Percentiles rank a stretch among this genome's conserved stretches.
Conservation (phyloP, 2,797 vertebrate genomes). For the Calcarius lapponicus region DNA sequence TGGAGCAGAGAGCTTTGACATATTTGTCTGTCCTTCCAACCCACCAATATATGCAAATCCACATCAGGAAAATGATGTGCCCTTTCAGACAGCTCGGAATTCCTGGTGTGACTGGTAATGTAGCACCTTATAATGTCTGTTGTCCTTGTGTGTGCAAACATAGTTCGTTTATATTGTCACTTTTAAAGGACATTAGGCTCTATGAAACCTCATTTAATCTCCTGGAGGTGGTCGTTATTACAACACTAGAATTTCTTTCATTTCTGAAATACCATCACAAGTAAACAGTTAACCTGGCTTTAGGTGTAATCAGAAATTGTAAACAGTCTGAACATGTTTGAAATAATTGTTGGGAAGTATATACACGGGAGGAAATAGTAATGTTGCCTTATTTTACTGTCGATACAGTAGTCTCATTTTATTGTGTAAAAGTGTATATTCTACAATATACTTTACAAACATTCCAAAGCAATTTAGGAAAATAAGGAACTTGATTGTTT, state of each 20-base stretch:
- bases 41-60: background rate
- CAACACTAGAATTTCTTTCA: background rate
- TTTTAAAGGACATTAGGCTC: background rate
- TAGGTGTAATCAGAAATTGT: background rate
- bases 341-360: background rate
- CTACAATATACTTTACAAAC: background rate
- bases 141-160: background rate
- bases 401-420: background rate
- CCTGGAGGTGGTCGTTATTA: background rate
- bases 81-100: background rate
- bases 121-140: background rate
- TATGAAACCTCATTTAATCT: background rate
- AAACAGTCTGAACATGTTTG: background rate
- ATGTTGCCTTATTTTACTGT: background rate
- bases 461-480: background rate
- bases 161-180: background rate
- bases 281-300: background rate
- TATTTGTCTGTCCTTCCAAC: background rate
- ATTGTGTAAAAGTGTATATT: background rate
- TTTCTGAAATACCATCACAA: background rate
- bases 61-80: background rate
- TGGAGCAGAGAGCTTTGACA: background rate
- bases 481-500: background rate
- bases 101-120: background rate
- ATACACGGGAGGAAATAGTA: background rate